Conservation (phyloP, 2,113 vertebrate species). For the Tachysurus fulvidraco region DNA sequence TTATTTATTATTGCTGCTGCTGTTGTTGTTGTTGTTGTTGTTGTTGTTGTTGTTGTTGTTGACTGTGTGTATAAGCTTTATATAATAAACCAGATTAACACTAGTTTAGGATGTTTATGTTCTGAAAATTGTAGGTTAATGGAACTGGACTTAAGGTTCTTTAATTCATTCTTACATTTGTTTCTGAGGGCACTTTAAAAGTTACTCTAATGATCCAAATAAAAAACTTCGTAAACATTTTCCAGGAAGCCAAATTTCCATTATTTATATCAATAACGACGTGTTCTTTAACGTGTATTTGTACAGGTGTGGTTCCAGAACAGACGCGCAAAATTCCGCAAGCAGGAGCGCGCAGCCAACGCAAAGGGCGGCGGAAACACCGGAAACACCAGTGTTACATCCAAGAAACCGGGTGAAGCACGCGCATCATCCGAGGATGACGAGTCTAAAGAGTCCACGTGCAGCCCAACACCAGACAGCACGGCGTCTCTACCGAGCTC, state of each 20-base stretch:
- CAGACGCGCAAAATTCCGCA: conserved; percentile 94
- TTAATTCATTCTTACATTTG: background rate
- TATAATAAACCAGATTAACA: background rate
- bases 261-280: background rate
- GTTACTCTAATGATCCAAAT: background rate
- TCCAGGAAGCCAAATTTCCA: background rate
- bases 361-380: conserved; percentile 74
- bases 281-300: conserved; percentile 29
- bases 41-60: background rate
- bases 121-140: background rate
- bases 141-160: background rate
- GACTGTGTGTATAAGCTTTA: background rate
- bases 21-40: background rate
- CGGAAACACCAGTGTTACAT: conserved; percentile 56
- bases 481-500: conserved; percentile 88
- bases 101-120: background rate
- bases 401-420: conserved; percentile 79
- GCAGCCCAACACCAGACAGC: conserved; percentile 95
- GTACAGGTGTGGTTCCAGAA: conserved; percentile 97
- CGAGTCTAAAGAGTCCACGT: conserved; percentile 93
- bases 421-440: conserved; percentile 90
- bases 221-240: background rate
- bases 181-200: background rate
- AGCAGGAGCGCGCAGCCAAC: conserved; percentile 92
- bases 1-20: no score